Conservation (phyloP, 2,888 invertebrate species). For the Mesochorus sp. region DNA sequence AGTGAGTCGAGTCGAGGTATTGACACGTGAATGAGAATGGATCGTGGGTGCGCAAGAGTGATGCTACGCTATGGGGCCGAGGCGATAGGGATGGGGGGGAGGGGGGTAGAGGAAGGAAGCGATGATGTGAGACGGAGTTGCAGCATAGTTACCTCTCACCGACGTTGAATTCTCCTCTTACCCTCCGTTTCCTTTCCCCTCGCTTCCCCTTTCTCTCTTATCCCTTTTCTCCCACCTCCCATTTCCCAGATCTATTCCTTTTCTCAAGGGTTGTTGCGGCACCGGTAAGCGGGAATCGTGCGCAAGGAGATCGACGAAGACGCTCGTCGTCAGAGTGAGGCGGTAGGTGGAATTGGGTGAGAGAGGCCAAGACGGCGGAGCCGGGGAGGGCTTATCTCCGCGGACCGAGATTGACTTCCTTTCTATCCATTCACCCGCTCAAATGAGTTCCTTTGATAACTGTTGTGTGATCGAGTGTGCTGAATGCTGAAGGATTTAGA, state of each 20-base stretch:
- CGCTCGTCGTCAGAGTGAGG: not conserved
- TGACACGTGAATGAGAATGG: conserved; percentile 69
- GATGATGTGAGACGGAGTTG: conserved; percentile 56
- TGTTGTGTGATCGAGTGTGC: conserved; percentile 82
- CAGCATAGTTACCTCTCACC: conserved; percentile 62
- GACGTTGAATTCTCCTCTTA: conserved; percentile 45
- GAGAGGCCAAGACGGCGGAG: conserved; percentile 67
- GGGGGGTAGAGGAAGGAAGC: not conserved
- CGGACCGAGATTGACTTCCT: conserved; percentile 79
- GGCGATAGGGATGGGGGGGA: conserved; percentile 38
- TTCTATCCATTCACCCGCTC: conserved; percentile 61
- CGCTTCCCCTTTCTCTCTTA: not conserved
- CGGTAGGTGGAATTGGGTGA: conserved; percentile 33
- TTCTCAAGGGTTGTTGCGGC: conserved; percentile 46
- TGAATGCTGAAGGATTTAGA: conserved; percentile 81
- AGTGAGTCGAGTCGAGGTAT: conserved; percentile 64
- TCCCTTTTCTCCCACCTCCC: not conserved
- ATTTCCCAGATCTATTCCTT: conserved; percentile 19
- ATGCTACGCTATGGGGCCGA: conserved; percentile 61
- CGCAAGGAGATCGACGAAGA: conserved; percentile 36
- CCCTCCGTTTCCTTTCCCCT: not conserved
- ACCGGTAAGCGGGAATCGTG: conserved; percentile 56
- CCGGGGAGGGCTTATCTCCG: conserved; percentile 82
- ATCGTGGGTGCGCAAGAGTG: conserved; percentile 57
- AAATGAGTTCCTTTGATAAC: conserved; percentile 81